Evolutionary conservation across 2,113 vertebrate species (phyloP).

Genomic region (Arvicanthis niloticus): DNA sequence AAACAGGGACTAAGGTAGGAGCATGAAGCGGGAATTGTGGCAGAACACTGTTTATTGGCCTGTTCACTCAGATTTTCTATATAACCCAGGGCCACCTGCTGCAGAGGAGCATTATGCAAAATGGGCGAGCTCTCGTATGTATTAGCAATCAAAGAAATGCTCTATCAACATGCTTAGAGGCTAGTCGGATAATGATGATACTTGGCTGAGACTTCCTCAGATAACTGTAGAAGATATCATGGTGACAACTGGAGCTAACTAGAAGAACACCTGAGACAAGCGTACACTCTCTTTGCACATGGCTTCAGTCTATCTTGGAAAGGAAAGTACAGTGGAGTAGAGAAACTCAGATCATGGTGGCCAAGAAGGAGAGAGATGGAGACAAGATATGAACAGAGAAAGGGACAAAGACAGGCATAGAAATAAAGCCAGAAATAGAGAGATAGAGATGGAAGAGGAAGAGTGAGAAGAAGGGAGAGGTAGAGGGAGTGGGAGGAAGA

Average conservation of each 20-base stretch:
- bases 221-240: background rate
- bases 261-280: background rate
- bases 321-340: background rate
- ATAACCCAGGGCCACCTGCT: background rate
- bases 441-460: too few species aligned
- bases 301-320: background rate
- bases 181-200: background rate
- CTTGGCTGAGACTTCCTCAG: background rate
- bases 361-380: background rate
- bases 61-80: background rate
- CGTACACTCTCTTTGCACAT: background rate
- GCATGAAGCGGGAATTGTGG: background rate
- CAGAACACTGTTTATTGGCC: background rate
- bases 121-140: too few species aligned
- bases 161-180: background rate
- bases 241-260: background rate
- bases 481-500: background rate
- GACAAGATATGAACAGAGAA: background rate
- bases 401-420: too few species aligned
- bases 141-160: too few species aligned
- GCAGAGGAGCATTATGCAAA: background rate
- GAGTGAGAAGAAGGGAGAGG: too few species aligned
- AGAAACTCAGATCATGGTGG: background rate
- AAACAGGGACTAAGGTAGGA: background rate
- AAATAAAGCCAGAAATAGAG: too few species aligned